A percentile compares a stretch with the other conserved stretches of the same genome.
phyloP scores from a whole-genome alignment of 2,888 invertebrate genomes.

The Mythimna albipuncta region DNA sequence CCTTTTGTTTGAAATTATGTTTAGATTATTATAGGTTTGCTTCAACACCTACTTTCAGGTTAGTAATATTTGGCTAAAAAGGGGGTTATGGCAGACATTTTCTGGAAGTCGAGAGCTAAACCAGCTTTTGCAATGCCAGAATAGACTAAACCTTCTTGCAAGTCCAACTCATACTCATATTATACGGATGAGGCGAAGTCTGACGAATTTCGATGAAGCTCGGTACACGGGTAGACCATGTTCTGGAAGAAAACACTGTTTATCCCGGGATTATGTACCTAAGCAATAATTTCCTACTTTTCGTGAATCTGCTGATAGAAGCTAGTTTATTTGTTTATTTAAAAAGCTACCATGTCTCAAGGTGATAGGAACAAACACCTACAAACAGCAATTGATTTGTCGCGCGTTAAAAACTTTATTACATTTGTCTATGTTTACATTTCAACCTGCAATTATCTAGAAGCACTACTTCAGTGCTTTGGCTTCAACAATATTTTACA shows the following conservation, averaged over 20 bases:
- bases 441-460: not conserved
- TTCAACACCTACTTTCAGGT: not conserved
- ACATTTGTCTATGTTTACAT: not conserved
- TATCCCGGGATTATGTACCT: too few relatives aligned
- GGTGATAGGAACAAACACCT: not conserved
- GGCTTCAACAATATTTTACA: not conserved
- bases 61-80: not conserved
- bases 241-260: too few relatives aligned
- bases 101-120: not conserved
- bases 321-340: too few relatives aligned
- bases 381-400: not conserved
- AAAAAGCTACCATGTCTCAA: not conserved
- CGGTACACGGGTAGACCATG: too few relatives aligned
- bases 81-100: not conserved
- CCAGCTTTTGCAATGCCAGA: not conserved
- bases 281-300: too few relatives aligned
- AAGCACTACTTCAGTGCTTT: not conserved
- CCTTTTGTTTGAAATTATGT: not conserved
- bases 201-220: too few relatives aligned
- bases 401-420: slow-evolving; percentile 8
- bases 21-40: not conserved
- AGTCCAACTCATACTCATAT: too few relatives aligned
- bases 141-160: not conserved
- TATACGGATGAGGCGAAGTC: too few relatives aligned
- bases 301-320: too few relatives aligned